Evolutionary conservation across 2,113 vertebrate species (phyloP).

Genomic region (Rhynchopsitta pachyrhyncha): DNA sequence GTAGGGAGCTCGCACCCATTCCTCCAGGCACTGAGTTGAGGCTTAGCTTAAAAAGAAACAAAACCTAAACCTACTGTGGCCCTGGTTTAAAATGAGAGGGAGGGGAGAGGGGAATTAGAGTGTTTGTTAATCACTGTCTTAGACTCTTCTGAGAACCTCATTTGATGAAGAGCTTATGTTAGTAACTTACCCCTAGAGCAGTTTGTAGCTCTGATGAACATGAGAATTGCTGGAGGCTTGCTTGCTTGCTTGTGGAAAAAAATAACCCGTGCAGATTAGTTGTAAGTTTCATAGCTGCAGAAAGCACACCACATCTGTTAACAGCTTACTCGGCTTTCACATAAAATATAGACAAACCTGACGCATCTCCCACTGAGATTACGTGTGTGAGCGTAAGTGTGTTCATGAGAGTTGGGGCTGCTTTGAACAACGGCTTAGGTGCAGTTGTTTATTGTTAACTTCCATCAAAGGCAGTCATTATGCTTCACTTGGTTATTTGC

Average conservation of each 20-base stretch:
- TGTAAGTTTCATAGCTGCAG: not conserved
- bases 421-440: not conserved
- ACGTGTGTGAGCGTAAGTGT: not conserved
- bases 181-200: conserved; percentile 5
- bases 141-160: not conserved
- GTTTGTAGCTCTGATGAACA: not conserved
- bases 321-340: not conserved
- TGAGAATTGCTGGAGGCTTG: not conserved
- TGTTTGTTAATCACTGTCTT: not conserved
- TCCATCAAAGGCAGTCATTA: not conserved
- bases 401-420: not conserved
- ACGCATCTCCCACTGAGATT: not conserved
- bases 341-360: not conserved
- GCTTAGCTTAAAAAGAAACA: not conserved
- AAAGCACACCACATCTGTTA: not conserved
- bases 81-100: not conserved
- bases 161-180: not conserved
- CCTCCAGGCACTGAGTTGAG: not conserved
- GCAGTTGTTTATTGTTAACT: not conserved
- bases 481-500: not conserved
- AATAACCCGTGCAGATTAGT: not conserved
- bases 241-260: conserved; percentile 20
- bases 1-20: accelerated
- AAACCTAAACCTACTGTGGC: not conserved
- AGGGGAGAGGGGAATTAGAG: not conserved